phyloP scores from a whole-genome alignment of 2,797 vertebrate species.

The Gorsachius magnificus region DNA sequence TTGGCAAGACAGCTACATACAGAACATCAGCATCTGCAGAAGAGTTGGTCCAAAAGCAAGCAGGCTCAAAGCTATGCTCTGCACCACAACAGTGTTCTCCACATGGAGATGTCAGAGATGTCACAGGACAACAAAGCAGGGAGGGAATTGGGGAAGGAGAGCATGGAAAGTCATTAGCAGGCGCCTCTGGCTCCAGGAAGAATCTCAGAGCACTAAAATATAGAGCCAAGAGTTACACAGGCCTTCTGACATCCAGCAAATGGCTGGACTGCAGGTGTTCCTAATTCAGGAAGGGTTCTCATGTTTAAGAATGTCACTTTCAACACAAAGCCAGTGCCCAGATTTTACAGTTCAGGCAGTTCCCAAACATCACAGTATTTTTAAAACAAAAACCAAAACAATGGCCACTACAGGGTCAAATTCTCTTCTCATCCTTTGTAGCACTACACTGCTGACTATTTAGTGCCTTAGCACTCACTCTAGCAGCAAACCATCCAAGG shows the following conservation, averaged over 20 bases:
- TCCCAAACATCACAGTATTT: background rate
- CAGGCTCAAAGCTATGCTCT: background rate
- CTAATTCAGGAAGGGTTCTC: background rate
- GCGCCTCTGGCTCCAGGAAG: background rate
- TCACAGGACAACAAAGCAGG: background rate
- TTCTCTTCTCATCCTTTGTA: background rate
- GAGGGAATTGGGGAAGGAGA: background rate
- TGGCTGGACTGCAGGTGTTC: background rate
- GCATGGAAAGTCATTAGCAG: background rate
- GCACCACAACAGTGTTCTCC: background rate
- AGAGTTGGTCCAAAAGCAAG: background rate
- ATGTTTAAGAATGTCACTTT: background rate
- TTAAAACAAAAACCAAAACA: background rate
- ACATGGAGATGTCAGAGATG: background rate
- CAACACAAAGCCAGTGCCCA: background rate
- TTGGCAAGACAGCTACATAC: background rate
- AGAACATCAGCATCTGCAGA: background rate
- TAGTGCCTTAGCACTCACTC: background rate
- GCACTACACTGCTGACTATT: background rate
- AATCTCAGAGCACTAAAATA: background rate
- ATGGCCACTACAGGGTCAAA: background rate
- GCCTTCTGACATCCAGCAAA: background rate
- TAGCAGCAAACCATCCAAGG: background rate
- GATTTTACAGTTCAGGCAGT: conserved; percentile 11
- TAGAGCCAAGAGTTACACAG: background rate